These are phyloP conservation scores for Drosophila baimaii DNA, from an alignment of 1,140 invertebrate species.

Conservation along the genomic window DNA sequence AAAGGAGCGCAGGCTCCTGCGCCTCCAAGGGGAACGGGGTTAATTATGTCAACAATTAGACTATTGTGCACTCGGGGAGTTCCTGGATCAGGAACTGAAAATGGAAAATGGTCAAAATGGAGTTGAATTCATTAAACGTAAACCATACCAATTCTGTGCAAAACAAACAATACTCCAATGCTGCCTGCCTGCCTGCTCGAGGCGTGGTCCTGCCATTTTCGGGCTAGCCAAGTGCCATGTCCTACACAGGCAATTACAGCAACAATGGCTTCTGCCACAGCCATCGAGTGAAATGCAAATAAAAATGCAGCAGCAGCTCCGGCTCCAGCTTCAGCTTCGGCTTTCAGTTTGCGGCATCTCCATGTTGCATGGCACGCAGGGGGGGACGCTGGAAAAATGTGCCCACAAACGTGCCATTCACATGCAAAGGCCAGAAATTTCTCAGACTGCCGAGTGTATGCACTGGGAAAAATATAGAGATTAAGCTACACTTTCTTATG, in stretches of 20 bases:
- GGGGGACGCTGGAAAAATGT: constrained; percentile 41
- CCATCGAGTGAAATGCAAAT: constrained; percentile 57
- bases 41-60: constrained; percentile 74
- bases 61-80: constrained; percentile 16
- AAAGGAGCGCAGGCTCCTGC: constrained; percentile 28
- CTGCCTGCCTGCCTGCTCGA: constrained; percentile 21
- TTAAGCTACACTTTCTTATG: too few species aligned
- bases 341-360: constrained; percentile 61
- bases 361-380: constrained; percentile 50
- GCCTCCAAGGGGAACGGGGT: constrained; percentile 12
- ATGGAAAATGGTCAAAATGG: constrained; percentile 27
- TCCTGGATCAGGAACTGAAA: constrained; percentile 13
- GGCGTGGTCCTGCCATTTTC: constrained; percentile 26
- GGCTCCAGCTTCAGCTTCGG: background rate
- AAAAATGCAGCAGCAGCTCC: constrained; percentile 62
- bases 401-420: constrained; percentile 75
- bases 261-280: constrained; percentile 53
- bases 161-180: constrained; percentile 25
- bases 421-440: constrained; percentile 69
- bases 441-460: constrained; percentile 4
- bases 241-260: constrained; percentile 76
- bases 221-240: constrained; percentile 64
- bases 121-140: constrained; percentile 42
- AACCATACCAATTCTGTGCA: constrained; percentile 10
- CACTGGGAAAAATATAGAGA: background rate